Evolutionary conservation across 2,113 vertebrate genomes (phyloP).

Genomic region (Crotophaga sulcirostris): DNA sequence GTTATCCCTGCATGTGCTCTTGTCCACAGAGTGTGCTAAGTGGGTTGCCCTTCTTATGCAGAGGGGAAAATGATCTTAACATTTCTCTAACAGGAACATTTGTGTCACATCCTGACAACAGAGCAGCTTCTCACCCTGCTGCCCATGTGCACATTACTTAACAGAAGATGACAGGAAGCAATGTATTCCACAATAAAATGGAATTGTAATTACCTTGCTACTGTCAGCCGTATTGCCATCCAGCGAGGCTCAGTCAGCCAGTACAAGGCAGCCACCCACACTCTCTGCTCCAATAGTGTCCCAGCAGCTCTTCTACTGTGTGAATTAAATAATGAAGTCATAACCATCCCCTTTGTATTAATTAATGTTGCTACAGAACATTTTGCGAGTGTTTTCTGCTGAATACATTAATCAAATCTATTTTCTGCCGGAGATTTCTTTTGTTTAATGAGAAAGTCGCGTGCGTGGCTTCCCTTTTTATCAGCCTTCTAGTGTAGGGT

Average conservation of each 20-base stretch:
- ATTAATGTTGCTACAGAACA: neutral
- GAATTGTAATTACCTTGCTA: slow-evolving; percentile 16
- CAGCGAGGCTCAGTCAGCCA: neutral
- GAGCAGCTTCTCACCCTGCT: neutral
- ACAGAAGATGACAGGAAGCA: neutral
- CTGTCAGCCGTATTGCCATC: neutral
- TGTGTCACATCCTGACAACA: neutral
- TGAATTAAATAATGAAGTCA: neutral
- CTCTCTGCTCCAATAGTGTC: fast-evolving
- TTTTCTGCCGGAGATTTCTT: slow-evolving; percentile 6
- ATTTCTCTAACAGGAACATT: neutral
- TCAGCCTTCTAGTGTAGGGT: neutral
- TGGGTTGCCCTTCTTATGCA: neutral
- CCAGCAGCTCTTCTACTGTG: neutral
- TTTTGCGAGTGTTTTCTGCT: neutral
- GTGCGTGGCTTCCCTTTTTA: neutral
- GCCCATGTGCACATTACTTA: neutral
- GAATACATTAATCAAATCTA: neutral
- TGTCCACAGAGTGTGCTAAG: neutral
- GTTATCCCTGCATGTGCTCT: fast-evolving
- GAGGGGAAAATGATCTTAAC: neutral
- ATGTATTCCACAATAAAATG: neutral
- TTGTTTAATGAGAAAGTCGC: neutral
- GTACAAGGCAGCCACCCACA: neutral
- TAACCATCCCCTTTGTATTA: neutral